Evolutionary conservation across 2,797 vertebrate genomes (phyloP), one percentile per base, ranked within the genome.

Genomic region (Muraenolepis orangiensis): DNA sequence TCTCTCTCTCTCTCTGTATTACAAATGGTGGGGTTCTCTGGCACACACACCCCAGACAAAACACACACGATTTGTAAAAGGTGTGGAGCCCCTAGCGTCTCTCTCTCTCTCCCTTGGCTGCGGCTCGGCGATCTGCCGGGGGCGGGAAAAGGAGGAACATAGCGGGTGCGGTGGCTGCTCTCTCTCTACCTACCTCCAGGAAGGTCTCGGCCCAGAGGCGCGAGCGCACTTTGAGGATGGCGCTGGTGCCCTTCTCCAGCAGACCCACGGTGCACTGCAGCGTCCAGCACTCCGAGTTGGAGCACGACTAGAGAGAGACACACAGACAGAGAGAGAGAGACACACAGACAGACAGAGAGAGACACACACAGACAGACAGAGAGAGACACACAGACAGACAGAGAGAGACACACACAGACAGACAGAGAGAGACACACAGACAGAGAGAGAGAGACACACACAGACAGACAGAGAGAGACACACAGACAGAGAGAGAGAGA

Each of bases 201-300:
- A 95, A 95, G 42, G 95, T 95, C 90, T 95, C 91, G 0, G 95
- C 95, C 94, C 95, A 95, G 82, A 97, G 70, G 1, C 92, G 94
- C 57, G 95, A 96, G 76, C 92, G 92, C 70, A 98, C 90, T 76
- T 91, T 93, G 68, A 98, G 89, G 77, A 94, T 95, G 7, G 91
- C 93, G 0, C 94, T 95, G 6, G 93, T 93, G 26, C 95, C 95
- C 46, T 91, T 93, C 78, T 95, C 92, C 85, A 98, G 83, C 6
- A 93, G 82, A 42, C 95, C 95, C 28, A 96, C 92, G 29, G 93
- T 91, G 82, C 97, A 98, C 72, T 85, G 91, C 18, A 98, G 84
- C 23, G 76, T 83, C 92, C 97, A 96, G 84, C 96, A 98, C 20
- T 96, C 94, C 0, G 90, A 88, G 20, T 91, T 94, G 0, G 93